These are phyloP conservation scores for Branchellion lobata DNA, from an alignment of 2,888 invertebrate genomes.

Conservation along the genomic window DNA sequence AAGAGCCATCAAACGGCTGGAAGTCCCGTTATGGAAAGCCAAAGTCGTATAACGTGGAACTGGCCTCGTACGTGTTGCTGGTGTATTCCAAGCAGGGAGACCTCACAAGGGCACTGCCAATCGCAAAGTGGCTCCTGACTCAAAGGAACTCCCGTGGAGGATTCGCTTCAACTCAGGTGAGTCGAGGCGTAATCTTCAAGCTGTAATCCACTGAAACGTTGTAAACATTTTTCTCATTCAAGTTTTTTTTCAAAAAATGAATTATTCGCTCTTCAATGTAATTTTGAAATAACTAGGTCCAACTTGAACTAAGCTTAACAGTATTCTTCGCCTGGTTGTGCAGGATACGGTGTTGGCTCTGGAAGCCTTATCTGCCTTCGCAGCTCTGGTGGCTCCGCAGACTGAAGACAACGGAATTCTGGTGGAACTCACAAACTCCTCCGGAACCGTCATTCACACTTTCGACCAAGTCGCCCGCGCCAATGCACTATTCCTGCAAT, in stretches of 20 bases:
- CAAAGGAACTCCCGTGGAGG: conserved; percentile 60
- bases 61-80: conserved; percentile 61
- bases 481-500: conserved; percentile 60
- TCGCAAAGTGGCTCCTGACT: conserved; percentile 60
- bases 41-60: conserved; percentile 58
- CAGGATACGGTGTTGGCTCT: conserved; percentile 28
- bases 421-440: conserved; percentile 21
- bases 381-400: background rate
- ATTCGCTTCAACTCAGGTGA: conserved; percentile 61
- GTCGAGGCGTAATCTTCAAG: too few relatives aligned
- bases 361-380: conserved; percentile 20
- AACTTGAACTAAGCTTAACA: too few relatives aligned
- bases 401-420: background rate
- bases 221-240: too few relatives aligned
- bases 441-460: conserved; percentile 52
- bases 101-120: conserved; percentile 51
- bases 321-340: background rate
- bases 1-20: background rate
- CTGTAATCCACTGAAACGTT: too few relatives aligned
- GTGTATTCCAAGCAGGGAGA: conserved; percentile 52
- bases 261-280: background rate
- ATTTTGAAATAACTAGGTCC: too few relatives aligned
- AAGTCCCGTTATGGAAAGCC: conserved; percentile 51
- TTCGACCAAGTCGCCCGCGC: conserved; percentile 54
- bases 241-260: too few relatives aligned